Evolutionary conservation across 2,888 invertebrate species (phyloP), one percentile per base, ranked within the genome.

Genomic region (Macrosiphum euphorbiae): DNA sequence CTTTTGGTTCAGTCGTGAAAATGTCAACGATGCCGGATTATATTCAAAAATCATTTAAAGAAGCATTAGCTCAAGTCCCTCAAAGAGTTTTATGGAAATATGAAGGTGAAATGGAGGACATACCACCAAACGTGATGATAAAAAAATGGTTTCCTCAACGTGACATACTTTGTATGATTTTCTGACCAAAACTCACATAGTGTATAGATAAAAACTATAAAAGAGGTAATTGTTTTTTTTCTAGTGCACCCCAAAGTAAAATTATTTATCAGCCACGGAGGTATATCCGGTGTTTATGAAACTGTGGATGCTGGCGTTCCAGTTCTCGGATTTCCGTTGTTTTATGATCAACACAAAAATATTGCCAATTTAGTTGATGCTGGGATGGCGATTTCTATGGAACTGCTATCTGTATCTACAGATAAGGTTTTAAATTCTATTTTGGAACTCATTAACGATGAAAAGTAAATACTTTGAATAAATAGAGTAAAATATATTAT

Each of bases 121-220:
- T 94, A 13, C 92, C 94, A 26, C 44, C 90, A 1, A 94, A 94
- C 52, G 94, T 94, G 20, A 86, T 94, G 52, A 86, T 85, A 11
- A 94, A 92, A 90, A 94, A 92, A 94, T 94, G 94, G 94, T 94
- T 94, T 88, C 94, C 94, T 7, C 94, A 94, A 85, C 52, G 92
- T 28, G 94, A 94, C 35, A 94, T 94, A 55, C 86, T 94, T 26
- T 89, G 94, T 94, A 86, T 52, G 94, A 41, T 52, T 28, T 8
- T 84, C n/a, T 0, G 41, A 35, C 41, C 11, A 58, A 55, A 11
- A 50, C 20, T n/a, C 20, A 35, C 35, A 26, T n/a, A 10, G 24
- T 58, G 24, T 58, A 26, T 58, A 13, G 41, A 28, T 88, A 4
- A 50, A 20, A 24, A 55, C 11, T 41, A 0, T 16, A 8, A 50